Evolutionary conservation across 2,113 vertebrate genomes (phyloP), one percentile per base, ranked within the genome.

Genomic region (Channa maculata): DNA sequence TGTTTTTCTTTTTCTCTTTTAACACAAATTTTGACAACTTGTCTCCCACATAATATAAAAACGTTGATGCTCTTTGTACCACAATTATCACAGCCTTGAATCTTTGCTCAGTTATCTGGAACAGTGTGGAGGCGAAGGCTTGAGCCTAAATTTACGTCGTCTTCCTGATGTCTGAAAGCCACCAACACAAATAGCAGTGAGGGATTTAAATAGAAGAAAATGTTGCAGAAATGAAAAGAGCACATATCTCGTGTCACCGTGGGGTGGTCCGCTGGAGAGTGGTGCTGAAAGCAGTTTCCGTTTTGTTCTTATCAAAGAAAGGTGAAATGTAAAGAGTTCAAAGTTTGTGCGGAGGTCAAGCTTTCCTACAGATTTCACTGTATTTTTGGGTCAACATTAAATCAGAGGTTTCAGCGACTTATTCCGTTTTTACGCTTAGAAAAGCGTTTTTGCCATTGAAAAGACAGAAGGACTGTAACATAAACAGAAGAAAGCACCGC

Each of bases 191-290:
- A 24, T 24, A 24, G 24, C 24, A 24, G 24, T 24, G 4, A 5
- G 39, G 4, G 39, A 1, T 41, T 41, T 4, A 41, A 41, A 7
- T 24, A 24, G 24, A 7, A 41, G 39, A 4, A 7, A 41, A 24
- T 4, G 4, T 41, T 4, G 39, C 6, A 41, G 39, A 41, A 41
- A 41, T 41, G 4, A 41, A 41, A 41, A 4, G 39, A 41, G 6
- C 1, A 41, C 4, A 41, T 41, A 5, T 7, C 39, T 4, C 6
- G 4, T 41, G 4, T 41, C 39, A 5, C 6, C 8, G 7, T 9
- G 79, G 87, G 82, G 78, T 88, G 91, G 86, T 92, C 88, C 89
- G 43, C 46, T 37, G 6, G 1, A 36, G 0, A 11, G 77, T 88
- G 87, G 86, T 92, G 65, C 89, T 93, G 87, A 92, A 88, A 60